phyloP scores from a whole-genome alignment of 2,888 invertebrate species.

The Agriotes lineatus region DNA sequence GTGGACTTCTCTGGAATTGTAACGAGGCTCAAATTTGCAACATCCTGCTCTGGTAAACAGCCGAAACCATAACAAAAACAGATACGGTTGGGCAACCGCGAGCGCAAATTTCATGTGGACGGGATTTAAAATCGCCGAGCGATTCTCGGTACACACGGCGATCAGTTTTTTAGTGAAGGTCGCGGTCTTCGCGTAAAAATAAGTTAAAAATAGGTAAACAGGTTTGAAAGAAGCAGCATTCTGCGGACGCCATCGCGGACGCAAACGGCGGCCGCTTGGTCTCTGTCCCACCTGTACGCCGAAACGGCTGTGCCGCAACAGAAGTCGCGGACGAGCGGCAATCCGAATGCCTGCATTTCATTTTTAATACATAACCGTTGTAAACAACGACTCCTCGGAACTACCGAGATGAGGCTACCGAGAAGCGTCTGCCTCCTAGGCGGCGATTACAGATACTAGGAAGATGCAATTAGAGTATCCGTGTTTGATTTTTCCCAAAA shows the following conservation, averaged over 20 bases:
- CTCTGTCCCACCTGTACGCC: slow-evolving; percentile 28
- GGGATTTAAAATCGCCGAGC: too few relatives aligned
- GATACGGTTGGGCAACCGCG: too few relatives aligned
- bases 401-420: neutral
- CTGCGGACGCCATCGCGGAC: slow-evolving; percentile 25
- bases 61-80: too few relatives aligned
- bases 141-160: neutral
- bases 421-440: too few relatives aligned
- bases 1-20: too few relatives aligned
- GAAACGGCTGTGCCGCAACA: neutral
- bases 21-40: too few relatives aligned
- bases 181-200: slow-evolving; percentile 39
- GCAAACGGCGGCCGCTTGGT: slow-evolving; percentile 26
- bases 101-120: too few relatives aligned
- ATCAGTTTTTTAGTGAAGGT: slow-evolving; percentile 41
- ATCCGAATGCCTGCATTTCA: neutral
- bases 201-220: slow-evolving; percentile 43
- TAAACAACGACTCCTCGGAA: neutral
- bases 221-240: slow-evolving; percentile 41
- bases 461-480: too few relatives aligned
- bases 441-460: too few relatives aligned
- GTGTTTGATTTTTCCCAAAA: too few relatives aligned
- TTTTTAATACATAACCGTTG: slow-evolving; percentile 24
- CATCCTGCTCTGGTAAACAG: too few relatives aligned
- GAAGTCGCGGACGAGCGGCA: neutral